Conservation (phyloP, 2,888 invertebrate species). For the Agrotis clavis region DNA sequence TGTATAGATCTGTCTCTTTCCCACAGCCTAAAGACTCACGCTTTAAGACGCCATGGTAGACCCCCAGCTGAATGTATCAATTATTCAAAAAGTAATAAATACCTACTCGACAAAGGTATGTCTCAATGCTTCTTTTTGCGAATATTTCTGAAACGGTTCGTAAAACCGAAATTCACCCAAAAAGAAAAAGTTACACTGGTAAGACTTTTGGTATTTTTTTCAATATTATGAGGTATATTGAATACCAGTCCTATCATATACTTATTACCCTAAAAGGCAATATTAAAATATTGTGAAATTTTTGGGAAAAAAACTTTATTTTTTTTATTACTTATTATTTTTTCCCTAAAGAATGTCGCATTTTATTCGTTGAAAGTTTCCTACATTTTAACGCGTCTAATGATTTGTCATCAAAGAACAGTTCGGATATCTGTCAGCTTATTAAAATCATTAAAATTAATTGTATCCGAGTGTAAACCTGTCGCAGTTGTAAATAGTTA, state of each 20-base stretch:
- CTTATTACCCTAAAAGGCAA: constrained; percentile 37
- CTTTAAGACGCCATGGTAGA: too few relatives aligned
- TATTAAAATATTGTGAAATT: constrained; percentile 43
- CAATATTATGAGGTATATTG: constrained; percentile 48
- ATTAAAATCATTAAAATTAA: constrained; percentile 12
- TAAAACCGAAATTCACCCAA: not conserved
- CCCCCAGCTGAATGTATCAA: constrained; percentile 1
- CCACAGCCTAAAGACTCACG: too few relatives aligned
- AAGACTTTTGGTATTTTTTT: constrained; percentile 35
- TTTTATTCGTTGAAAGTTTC: not conserved
- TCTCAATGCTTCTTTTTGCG: constrained; percentile 6
- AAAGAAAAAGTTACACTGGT: constrained; percentile 27
- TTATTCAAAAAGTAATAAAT: constrained; percentile 18
- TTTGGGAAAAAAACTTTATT: constrained; percentile 20
- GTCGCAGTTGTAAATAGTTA: not conserved
- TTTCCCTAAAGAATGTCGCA: constrained; percentile 23
- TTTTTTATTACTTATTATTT: not conserved
- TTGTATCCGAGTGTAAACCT: constrained; percentile 4
- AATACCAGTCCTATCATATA: constrained; percentile 45
- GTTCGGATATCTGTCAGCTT: not conserved
- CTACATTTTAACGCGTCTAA: too few relatives aligned
- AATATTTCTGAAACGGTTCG: constrained; percentile 23
- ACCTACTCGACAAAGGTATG: constrained; percentile 12
- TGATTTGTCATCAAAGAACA: not conserved
- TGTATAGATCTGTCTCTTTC: too few relatives aligned